phyloP scores from a whole-genome alignment of 2,797 vertebrate genomes.

The Lateolabrax maculatus region DNA sequence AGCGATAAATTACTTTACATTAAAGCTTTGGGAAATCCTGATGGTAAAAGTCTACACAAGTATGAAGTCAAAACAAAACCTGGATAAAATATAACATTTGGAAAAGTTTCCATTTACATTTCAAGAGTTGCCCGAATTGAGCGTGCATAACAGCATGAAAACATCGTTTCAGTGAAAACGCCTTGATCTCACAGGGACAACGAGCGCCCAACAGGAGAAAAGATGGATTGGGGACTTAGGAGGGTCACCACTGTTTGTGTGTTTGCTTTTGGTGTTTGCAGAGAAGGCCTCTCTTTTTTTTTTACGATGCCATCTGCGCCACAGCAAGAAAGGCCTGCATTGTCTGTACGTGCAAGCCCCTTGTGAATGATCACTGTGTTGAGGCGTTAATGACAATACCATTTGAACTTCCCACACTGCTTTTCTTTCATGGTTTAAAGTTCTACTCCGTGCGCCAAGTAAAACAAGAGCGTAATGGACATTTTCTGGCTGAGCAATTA shows the following conservation, averaged over 20 bases:
- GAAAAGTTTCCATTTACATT: slow-evolving; percentile 77
- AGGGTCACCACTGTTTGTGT: slow-evolving; percentile 86
- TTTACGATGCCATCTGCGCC: slow-evolving; percentile 85
- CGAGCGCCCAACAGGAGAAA: slow-evolving; percentile 79
- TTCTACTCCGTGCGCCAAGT: slow-evolving; percentile 74
- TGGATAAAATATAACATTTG: slow-evolving; percentile 62
- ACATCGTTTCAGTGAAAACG: slow-evolving; percentile 59
- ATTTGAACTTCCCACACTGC: slow-evolving; percentile 84
- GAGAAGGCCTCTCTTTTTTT: slow-evolving; percentile 74
- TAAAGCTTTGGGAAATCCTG: slow-evolving; percentile 49
- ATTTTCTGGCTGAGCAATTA: slow-evolving; percentile 83
- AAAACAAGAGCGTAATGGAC: slow-evolving; percentile 83
- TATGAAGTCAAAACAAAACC: slow-evolving; percentile 68
- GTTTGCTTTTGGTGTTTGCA: slow-evolving; percentile 87
- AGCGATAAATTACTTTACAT: slow-evolving; percentile 66
- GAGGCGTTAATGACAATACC: slow-evolving; percentile 84
- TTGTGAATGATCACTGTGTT: slow-evolving; percentile 80
- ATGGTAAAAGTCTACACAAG: slow-evolving; percentile 34
- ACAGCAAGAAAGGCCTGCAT: slow-evolving; percentile 77
- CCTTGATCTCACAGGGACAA: slow-evolving; percentile 82
- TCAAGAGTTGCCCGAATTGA: slow-evolving; percentile 69
- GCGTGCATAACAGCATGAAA: slow-evolving; percentile 68
- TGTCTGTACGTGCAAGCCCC: slow-evolving; percentile 76
- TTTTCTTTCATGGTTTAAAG: slow-evolving; percentile 81
- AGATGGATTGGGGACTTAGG: slow-evolving; percentile 85